Conservation (phyloP, 2,113 vertebrate species). For the Suricata suricatta region DNA sequence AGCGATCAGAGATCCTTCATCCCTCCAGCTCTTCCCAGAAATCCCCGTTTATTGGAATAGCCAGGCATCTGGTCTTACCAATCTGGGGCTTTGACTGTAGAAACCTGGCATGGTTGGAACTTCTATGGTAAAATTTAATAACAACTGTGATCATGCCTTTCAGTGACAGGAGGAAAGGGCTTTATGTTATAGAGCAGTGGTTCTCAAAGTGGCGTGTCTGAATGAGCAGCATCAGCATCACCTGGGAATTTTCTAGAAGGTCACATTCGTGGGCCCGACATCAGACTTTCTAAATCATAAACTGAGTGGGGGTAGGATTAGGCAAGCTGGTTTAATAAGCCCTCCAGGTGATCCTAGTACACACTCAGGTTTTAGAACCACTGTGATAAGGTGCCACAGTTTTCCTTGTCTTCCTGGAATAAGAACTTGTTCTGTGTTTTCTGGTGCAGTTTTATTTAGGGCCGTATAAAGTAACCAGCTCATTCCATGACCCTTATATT, state of each 20-base stretch:
- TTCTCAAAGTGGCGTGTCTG: background rate
- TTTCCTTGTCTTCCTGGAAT: background rate
- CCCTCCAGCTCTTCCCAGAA: background rate
- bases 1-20: background rate
- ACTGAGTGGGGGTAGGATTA: background rate
- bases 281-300: constrained; percentile 2
- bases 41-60: background rate
- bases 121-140: background rate
- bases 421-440: background rate
- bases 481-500: background rate
- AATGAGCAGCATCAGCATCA: background rate
- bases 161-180: background rate
- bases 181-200: background rate
- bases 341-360: background rate
- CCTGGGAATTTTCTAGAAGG: background rate
- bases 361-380: background rate
- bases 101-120: background rate
- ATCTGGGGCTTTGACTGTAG: background rate
- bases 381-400: background rate
- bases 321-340: background rate
- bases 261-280: background rate
- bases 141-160: background rate
- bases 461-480: background rate
- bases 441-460: background rate
- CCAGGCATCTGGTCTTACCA: background rate